Base-by-base conservation (phyloP, 2,797 vertebrate species). In the Rallus crepitans region DNA sequence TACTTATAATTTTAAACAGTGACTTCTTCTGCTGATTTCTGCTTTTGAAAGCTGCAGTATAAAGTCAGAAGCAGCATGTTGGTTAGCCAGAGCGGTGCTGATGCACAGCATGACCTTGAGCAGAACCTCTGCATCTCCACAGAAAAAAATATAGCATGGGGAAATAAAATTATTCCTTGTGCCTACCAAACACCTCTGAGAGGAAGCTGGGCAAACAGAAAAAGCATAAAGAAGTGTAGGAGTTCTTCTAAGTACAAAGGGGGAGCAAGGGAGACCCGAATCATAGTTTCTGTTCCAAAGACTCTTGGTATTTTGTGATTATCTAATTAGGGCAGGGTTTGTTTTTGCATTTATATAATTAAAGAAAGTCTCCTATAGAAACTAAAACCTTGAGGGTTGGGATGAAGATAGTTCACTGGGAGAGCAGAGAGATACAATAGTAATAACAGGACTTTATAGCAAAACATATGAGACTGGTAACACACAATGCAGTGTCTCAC, bases 131-230 rank as follows among this genome's bases (percentile, higher is more conserved):
- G 15, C 1, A 4, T 21, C 48, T 87, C 79, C 27, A 33, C 2
- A 19, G 31, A 56, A 57, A 71, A 89, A 35, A 45, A 17, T 0
- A 0, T 77, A 47, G 27, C 12, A 25, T 1, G 2, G 4, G 6
- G 15, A 16, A 68, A 59, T n/a, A 8, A 15, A 4, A 1, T 33
- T 35, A 70, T 69, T 25, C 4, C 1, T 66, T 87, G 47, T 56
- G 12, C 20, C 19, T 79, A 9, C 6, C 6, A 65, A 70, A 64
- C 2, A 12, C 31, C 8, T 9, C 10, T 35, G 20, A 73, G 21
- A 48, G 19, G 42, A 77, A 55, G 5, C 5, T 39, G 5, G 4
- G 13, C 7, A 2, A 64, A 37, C 5, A 13, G 52, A 52, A 78
- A 40, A 4, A 6, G 3, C 28, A 10, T 57, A 42, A 3, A 52